Evolutionary conservation across 2,888 invertebrate species (phyloP).

Genomic region (Amphiduros pacificus): DNA sequence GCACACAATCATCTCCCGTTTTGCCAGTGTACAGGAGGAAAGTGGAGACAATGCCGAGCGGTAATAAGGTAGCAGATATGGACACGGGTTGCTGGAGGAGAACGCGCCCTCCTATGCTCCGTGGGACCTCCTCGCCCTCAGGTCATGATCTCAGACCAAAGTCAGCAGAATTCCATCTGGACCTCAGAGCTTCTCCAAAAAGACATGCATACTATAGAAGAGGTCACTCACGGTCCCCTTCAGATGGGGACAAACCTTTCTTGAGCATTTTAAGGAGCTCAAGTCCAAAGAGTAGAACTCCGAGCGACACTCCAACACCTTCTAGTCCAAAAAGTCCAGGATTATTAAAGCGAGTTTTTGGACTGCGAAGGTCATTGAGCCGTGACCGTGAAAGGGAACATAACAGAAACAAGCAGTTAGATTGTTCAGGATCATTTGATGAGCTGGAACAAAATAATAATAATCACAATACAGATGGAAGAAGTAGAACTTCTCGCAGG

Average conservation of each 20-base stretch:
- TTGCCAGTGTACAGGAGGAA: no score
- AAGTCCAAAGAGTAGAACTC: no score
- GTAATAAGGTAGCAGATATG: background rate
- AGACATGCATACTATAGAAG: background rate
- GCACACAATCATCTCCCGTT: no score
- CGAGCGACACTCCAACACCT: background rate
- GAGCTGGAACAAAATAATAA: background rate
- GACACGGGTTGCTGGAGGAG: background rate
- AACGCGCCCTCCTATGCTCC: background rate
- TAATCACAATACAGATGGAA: no score
- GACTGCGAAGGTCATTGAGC: background rate
- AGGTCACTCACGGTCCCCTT: constrained; percentile 10
- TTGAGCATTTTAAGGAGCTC: background rate
- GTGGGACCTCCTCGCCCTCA: background rate
- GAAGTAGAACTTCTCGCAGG: background rate
- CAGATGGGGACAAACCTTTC: constrained; percentile 10
- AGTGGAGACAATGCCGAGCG: no score
- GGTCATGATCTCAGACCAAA: background rate
- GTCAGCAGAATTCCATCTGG: background rate
- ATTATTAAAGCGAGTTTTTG: background rate
- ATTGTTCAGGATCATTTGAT: background rate
- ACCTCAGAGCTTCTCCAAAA: background rate
- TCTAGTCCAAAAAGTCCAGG: background rate
- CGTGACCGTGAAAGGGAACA: background rate
- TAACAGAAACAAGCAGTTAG: no score